Evolutionary conservation across 2,888 invertebrate species (phyloP).

Genomic region (Apotomis capreana): DNA sequence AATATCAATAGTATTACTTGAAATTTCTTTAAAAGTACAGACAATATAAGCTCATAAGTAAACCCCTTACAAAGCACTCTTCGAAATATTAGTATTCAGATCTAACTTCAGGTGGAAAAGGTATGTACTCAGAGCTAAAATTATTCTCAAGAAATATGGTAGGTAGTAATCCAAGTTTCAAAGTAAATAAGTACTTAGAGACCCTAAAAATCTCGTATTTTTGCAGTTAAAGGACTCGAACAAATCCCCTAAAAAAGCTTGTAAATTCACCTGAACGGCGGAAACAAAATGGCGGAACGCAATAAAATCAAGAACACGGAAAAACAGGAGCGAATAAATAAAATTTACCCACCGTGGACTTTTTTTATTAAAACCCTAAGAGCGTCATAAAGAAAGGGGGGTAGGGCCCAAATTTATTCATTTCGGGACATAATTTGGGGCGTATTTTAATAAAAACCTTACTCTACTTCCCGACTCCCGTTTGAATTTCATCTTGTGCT

Average conservation of each 20-base stretch:
- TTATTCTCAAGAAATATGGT: too few species aligned
- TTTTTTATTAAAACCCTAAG: slow-evolving; percentile 64
- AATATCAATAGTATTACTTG: too few species aligned
- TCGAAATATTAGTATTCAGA: too few species aligned
- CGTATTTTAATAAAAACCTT: slow-evolving; percentile 72
- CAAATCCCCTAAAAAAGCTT: slow-evolving; percentile 27
- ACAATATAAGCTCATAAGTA: too few species aligned
- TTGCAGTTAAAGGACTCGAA: slow-evolving; percentile 10
- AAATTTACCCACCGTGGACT: slow-evolving; percentile 58
- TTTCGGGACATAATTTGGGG: slow-evolving; percentile 68
- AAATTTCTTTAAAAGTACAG: too few species aligned
- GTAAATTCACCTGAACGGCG: slow-evolving; percentile 37
- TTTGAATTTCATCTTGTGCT: slow-evolving; percentile 51
- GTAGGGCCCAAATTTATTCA: slow-evolving; percentile 67
- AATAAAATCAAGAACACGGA: slow-evolving; percentile 43
- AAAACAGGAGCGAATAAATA: slow-evolving; percentile 50
- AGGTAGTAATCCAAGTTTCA: too few species aligned
- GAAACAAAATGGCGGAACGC: slow-evolving; percentile 39
- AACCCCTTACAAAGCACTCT: too few species aligned
- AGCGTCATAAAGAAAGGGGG: slow-evolving; percentile 64
- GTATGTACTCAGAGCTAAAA: too few species aligned
- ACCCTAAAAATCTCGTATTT: slow-evolving; percentile 3
- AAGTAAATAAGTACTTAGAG: background rate
- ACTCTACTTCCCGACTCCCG: slow-evolving; percentile 44
- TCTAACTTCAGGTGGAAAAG: too few species aligned